Evolutionary conservation across 1,140 invertebrate species (phyloP), one percentile per base, ranked within the genome.

Genomic region (Pseudomyrmex gracilis): DNA sequence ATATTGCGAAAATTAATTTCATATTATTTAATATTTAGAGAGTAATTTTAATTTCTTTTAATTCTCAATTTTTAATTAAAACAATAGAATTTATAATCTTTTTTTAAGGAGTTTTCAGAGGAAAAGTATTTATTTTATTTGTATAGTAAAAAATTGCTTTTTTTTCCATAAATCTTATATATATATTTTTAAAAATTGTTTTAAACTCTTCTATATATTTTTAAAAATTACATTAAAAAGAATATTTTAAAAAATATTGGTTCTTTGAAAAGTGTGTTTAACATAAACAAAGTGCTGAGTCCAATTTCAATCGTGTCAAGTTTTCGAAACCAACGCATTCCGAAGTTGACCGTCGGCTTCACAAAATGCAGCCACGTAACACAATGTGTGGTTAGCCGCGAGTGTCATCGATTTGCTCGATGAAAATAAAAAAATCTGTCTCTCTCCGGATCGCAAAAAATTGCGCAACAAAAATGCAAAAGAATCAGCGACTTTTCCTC

Each of bases 341-440:
- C 43, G 17, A 17, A 47, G 53, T 80, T 47, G 55, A 60, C 43
- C 66, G 13, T 13, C 20, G 17, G 5, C 34, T 49, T 22, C 66
- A 58, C 53, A 43, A 70, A 71, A 12, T 57, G 10, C 55, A 47
- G 22, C 15, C 22, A 34, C 77, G 74, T 51, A 73, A 74, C 73
- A 87, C 64, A 58, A 58, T 84, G 80, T 76, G 68, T 51, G 71
- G 82, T 82, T 82, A 85, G 80, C 68, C 76, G 60, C 57, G 70
- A 61, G 53, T 73, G 86, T 80, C 84, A 89, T 86, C 66, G 82
- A 87, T 84, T 76, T 53, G 63, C 34, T 53, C 53, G 49, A 83
- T 47, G 60, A 63, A 77, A 84, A 57, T 51, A 9, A 63, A 64
- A 49, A 49, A 63, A 61, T 55, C 60, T 24, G 82, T 55, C 85